A percentile compares a stretch with the other conserved stretches of the same genome.
phyloP scores from a whole-genome alignment of 2,888 invertebrate species.

The Aelia acuminata region DNA sequence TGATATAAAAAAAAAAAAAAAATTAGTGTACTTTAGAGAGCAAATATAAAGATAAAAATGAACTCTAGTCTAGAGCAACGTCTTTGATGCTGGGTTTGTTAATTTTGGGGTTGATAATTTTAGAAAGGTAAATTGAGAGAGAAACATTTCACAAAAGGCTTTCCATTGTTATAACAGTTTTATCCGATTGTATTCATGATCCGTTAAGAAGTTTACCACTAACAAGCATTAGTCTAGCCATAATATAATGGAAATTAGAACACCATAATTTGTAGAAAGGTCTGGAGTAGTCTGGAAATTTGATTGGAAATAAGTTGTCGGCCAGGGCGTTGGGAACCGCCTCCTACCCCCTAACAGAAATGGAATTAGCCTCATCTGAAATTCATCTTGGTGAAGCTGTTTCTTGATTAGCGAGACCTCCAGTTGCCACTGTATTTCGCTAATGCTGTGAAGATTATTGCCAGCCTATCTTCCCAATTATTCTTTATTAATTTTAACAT shows the following conservation, averaged over 20 bases:
- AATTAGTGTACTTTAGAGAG: too few species aligned
- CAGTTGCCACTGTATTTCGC: background rate
- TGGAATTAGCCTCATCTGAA: conserved; percentile 41
- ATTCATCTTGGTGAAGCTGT: conserved; percentile 23
- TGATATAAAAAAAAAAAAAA: too few species aligned
- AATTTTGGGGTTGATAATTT: too few species aligned
- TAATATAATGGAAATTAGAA: conserved; percentile 32
- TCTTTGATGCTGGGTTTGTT: too few species aligned
- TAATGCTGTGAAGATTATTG: too few species aligned
- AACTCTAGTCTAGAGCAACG: too few species aligned
- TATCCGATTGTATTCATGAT: background rate
- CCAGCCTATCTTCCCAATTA: background rate
- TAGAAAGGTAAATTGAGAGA: too few species aligned
- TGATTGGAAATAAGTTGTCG: conserved; percentile 41
- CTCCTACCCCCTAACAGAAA: background rate
- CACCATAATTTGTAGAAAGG: conserved; percentile 1
- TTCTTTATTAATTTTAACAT: conserved; percentile 7
- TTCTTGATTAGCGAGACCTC: conserved; percentile 9
- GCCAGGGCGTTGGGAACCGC: background rate
- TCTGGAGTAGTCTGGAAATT: background rate
- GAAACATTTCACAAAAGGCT: too few species aligned
- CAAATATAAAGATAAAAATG: too few species aligned
- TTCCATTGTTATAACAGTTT: background rate
- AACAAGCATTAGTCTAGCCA: background rate
- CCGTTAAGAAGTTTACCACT: background rate